These are phyloP conservation scores for Euphydryas editha DNA, from an alignment of 2,888 invertebrate genomes.

Conservation along the genomic window DNA sequence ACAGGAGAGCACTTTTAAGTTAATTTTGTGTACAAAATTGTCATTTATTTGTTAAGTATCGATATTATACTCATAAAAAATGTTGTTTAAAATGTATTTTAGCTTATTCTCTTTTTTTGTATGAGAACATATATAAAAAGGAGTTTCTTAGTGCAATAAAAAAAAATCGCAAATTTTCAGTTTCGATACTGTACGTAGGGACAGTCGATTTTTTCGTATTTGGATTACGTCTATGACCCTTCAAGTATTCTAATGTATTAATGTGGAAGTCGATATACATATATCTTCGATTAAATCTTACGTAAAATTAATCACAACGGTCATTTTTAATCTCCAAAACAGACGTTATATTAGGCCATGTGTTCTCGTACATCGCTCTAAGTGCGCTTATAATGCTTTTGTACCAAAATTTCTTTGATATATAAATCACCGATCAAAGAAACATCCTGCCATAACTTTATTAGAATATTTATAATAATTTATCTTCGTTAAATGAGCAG, in stretches of 20 bases:
- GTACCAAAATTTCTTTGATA: conserved; percentile 39
- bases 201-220: too few species aligned
- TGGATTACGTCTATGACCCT: neutral
- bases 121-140: too few species aligned
- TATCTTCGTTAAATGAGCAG: conserved; percentile 16
- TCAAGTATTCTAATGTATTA: too few species aligned
- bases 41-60: too few species aligned
- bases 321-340: conserved; percentile 36
- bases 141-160: too few species aligned
- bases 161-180: too few species aligned
- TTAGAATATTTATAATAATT: conserved; percentile 38
- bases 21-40: too few species aligned
- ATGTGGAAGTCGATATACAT: neutral
- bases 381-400: conserved; percentile 43
- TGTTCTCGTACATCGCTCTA: conserved; percentile 41
- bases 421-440: conserved; percentile 37
- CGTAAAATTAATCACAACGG: conserved; percentile 31
- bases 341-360: conserved; percentile 45
- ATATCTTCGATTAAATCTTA: conserved; percentile 21
- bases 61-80: too few species aligned
- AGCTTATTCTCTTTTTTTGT: too few species aligned
- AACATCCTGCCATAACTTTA: conserved; percentile 37
- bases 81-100: too few species aligned
- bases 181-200: too few species aligned
- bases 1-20: too few species aligned